These are phyloP conservation scores for Mellivora capensis DNA, from an alignment of 2,113 vertebrate genomes.

Conservation along the genomic window DNA sequence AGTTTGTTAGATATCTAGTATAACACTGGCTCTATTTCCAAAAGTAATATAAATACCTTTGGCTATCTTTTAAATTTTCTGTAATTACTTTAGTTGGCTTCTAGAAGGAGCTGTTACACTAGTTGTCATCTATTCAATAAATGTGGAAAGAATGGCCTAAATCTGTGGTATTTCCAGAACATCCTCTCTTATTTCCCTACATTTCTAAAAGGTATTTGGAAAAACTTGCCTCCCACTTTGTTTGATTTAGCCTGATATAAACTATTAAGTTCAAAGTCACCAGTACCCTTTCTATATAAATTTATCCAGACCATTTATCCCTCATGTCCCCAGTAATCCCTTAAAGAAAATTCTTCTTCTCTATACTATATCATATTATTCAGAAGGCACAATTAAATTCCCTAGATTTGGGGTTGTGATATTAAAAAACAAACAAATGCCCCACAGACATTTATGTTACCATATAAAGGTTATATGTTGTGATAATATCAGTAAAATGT, in stretches of 20 bases:
- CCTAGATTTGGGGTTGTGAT: not conserved
- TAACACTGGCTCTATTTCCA: not conserved
- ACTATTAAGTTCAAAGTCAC: not conserved
- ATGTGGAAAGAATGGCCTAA: not conserved
- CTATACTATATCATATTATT: not conserved
- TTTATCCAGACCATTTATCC: not conserved
- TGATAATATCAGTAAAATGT: not conserved
- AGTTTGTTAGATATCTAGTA: not conserved
- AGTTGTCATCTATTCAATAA: not conserved
- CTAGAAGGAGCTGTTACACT: not conserved
- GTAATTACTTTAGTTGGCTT: not conserved
- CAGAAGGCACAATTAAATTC: not conserved
- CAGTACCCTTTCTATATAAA: not conserved
- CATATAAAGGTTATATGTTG: not conserved
- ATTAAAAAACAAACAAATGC: not conserved
- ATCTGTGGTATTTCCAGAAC: not conserved
- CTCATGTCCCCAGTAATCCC: not conserved
- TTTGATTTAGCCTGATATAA: not conserved
- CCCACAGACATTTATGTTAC: not conserved
- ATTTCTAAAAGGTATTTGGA: not conserved
- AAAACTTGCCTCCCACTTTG: not conserved
- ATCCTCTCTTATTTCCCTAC: not conserved
- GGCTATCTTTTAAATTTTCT: not conserved
- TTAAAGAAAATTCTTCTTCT: not conserved
- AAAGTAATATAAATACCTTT: not conserved